Percentiles rank a stretch among this genome's conserved stretches.
Conservation (phyloP, 37 sponge, comb jelly and placozoan species). For the Aplysina aerophoba region DNA sequence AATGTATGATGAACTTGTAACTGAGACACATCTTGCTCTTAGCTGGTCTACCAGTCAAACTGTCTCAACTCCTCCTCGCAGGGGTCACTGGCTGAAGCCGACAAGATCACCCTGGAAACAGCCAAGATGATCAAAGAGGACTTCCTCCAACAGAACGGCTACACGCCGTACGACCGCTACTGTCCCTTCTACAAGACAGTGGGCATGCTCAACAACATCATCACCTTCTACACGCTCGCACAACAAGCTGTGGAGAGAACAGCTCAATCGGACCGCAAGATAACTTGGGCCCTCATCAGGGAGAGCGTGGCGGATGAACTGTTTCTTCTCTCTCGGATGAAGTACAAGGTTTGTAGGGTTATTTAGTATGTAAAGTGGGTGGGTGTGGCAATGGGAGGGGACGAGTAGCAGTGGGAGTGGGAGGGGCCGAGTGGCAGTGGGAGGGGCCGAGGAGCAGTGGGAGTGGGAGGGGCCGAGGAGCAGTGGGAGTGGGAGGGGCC, state of each 20-base stretch:
- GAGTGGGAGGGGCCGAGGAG: too few relatives aligned
- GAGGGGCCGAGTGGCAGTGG: neutral
- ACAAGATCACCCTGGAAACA: conserved; percentile 95
- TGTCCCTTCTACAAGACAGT: conserved; percentile 99
- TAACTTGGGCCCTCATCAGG: conserved; percentile 94
- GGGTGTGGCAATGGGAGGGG: too few relatives aligned
- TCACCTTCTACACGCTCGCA: conserved; percentile 91
- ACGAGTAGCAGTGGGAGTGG: neutral
- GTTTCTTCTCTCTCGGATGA: conserved; percentile 93
- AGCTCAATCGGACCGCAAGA: conserved; percentile 89
- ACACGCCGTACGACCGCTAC: conserved; percentile 91
- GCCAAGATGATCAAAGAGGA: conserved; percentile 99
- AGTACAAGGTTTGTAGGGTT: conserved; percentile 79
- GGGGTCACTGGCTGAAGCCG: conserved; percentile 95
- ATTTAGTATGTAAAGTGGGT: neutral
- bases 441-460: too few relatives aligned
- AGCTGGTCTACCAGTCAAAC: too few relatives aligned
- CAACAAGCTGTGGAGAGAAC: conserved; percentile 94
- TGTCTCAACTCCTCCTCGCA: conserved; percentile 9
- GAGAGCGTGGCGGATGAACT: conserved; percentile 82
- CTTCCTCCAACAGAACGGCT: conserved; percentile 98
- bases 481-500: too few relatives aligned
- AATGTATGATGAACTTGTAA: too few relatives aligned
- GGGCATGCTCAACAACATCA: conserved; percentile 94
- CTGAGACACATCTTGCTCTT: too few relatives aligned